phyloP scores from a whole-genome alignment of 2,113 vertebrate species.

The Esox niger region DNA sequence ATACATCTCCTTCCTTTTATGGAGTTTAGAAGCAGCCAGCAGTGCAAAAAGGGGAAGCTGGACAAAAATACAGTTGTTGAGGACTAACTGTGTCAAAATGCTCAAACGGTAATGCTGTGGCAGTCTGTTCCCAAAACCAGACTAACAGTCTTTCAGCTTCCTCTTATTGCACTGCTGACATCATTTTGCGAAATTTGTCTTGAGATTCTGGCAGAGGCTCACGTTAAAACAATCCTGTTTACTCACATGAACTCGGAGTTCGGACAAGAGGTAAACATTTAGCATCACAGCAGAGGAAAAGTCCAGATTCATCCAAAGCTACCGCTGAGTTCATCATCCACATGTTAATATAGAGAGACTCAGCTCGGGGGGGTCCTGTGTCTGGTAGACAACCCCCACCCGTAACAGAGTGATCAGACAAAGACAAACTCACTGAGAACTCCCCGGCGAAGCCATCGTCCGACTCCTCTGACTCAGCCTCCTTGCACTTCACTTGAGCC shows the following conservation, averaged over 20 bases:
- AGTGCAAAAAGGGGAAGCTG: constrained; percentile 58
- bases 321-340: no score
- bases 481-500: constrained; percentile 55
- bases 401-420: not conserved
- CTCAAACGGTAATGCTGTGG: not conserved
- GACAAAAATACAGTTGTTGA: not conserved
- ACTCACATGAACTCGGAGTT: not conserved
- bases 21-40: not conserved
- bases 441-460: constrained; percentile 54
- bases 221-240: not conserved
- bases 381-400: not conserved
- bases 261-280: not conserved
- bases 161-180: constrained; percentile 16
- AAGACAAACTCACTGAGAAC: constrained; percentile 67
- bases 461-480: constrained; percentile 38
- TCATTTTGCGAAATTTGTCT: not conserved
- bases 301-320: no score
- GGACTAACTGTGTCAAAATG: not conserved
- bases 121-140: not conserved
- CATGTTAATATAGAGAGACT: not conserved
- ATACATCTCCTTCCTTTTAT: constrained; percentile 28
- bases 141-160: no score
- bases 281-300: not conserved
- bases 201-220: not conserved
- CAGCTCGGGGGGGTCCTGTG: not conserved